phyloP scores from a whole-genome alignment of 2,113 vertebrate species.

The Lamprologus sp. region DNA sequence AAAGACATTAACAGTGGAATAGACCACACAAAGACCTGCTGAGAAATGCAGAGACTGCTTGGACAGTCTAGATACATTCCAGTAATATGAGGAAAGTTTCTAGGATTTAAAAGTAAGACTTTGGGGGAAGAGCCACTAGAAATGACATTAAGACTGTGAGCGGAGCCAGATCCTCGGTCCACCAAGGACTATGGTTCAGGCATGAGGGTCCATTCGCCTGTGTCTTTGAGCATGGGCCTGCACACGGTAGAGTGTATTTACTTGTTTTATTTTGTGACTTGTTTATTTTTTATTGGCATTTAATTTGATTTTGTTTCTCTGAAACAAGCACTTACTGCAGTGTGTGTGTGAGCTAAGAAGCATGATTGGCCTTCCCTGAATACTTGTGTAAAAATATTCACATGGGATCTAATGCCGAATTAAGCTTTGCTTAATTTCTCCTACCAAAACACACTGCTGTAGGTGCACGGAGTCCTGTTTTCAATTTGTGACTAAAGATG shows the following conservation, averaged over 20 bases:
- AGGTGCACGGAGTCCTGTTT: constrained; percentile 57
- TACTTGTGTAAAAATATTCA: background rate
- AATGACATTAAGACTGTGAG: constrained; percentile 73
- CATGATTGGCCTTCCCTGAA: background rate
- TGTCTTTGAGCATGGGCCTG: constrained; percentile 69
- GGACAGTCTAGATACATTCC: constrained; percentile 54
- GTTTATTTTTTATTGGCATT: constrained; percentile 63
- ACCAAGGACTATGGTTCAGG: constrained; percentile 81
- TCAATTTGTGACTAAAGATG: constrained; percentile 67
- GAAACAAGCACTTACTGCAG: constrained; percentile 66
- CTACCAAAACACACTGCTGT: constrained; percentile 59
- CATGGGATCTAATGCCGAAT: background rate
- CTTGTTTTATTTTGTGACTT: constrained; percentile 68
- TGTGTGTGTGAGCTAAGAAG: constrained; percentile 44
- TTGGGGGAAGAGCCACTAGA: constrained; percentile 56
- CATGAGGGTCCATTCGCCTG: constrained; percentile 47
- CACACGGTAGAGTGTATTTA: constrained; percentile 74
- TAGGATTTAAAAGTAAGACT: constrained; percentile 69
- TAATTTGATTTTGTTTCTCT: constrained; percentile 61
- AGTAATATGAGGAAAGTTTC: constrained; percentile 74
- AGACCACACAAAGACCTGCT: constrained; percentile 81
- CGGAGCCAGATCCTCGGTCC: constrained; percentile 78
- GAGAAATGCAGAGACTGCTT: constrained; percentile 83
- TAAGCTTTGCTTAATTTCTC: background rate
- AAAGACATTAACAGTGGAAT: constrained; percentile 85